Base-by-base conservation (phyloP, 2,888 invertebrate genomes). In the Smittia aterrima region DNA sequence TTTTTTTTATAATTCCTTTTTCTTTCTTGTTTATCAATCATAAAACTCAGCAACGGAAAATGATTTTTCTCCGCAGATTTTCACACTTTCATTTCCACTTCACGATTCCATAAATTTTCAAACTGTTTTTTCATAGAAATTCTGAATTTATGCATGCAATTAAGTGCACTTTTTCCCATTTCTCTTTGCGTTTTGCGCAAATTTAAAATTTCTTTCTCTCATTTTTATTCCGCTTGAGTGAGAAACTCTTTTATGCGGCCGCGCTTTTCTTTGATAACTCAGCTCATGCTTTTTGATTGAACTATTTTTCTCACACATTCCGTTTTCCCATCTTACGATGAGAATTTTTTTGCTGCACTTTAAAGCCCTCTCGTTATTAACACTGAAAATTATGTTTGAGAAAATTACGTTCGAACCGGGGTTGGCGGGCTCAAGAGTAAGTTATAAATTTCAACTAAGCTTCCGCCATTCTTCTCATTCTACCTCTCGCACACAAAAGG, bases 391-490 rank as follows among this genome's bases (percentile, higher is more conserved):
- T 11, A 47, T 32, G 32, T 32, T 32, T 9, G 32, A n/a, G n/a
- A n/a, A n/a, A n/a, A n/a, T n/a, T n/a, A n/a, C n/a, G n/a, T n/a
- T n/a, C n/a, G 32, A 32, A 32, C 4, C 32, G 3, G 32, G 9
- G 32, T 32, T 38, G 9, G 47, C 47, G n/a, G 11, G 47, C 11
- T n/a, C 4, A 47, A 47, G 47, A 47, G 47, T 47, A 47, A 47
- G 47, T 47, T 47, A 47, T 47, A 16, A 47, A 47, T 47, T 47
- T 47, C 47, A 2, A 47, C 47, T 47, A 47, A 47, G 47, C 47
- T 47, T 47, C 32, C 11, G 11, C 47, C 2, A 47, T 47, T 47
- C 47, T 47, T 47, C 47, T 6, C 16, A 2, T 6, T n/a, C 32
- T 32, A 9, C 32, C 9, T 32, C 32, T n/a, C n/a, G n/a, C 9